Conservation (phyloP, 2,888 invertebrate genomes). For the Noctua janthe region DNA sequence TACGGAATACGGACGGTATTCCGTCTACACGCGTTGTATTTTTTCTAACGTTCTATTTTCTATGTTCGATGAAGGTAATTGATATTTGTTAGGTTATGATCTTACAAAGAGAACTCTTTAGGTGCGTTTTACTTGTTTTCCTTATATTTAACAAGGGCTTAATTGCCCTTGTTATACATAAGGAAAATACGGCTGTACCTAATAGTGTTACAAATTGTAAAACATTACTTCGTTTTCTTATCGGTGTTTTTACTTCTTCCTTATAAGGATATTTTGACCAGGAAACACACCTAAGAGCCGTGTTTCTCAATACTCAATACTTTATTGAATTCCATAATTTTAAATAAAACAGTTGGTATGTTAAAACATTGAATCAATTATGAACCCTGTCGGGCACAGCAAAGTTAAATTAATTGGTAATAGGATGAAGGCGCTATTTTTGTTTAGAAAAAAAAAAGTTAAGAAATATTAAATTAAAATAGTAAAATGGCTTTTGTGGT, state of each 20-base stretch:
- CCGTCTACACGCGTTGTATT: neutral
- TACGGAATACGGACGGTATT: conserved; percentile 3
- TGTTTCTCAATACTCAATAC: neutral
- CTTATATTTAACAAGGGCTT: neutral
- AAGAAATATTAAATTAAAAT: too few relatives aligned
- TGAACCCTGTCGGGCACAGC: too few relatives aligned
- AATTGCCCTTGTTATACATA: neutral
- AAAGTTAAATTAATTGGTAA: too few relatives aligned
- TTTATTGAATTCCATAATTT: too few relatives aligned
- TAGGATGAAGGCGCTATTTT: too few relatives aligned
- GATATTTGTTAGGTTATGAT: neutral
- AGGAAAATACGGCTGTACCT: neutral
- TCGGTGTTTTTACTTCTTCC: neutral
- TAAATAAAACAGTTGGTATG: too few relatives aligned
- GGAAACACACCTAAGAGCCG: neutral
- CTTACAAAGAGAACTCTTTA: neutral
- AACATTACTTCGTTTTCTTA: neutral
- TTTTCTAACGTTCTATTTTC: conserved; percentile 19
- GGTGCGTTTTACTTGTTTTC: neutral
- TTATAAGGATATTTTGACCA: neutral
- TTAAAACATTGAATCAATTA: too few relatives aligned
- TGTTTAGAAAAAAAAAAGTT: too few relatives aligned
- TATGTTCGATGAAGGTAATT: neutral
- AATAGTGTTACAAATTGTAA: neutral
- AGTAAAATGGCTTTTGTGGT: too few relatives aligned